Percentiles rank a stretch among this genome's conserved stretches.
phyloP scores from a whole-genome alignment of 2,888 invertebrate genomes.

The Drosophila emarginata region DNA sequence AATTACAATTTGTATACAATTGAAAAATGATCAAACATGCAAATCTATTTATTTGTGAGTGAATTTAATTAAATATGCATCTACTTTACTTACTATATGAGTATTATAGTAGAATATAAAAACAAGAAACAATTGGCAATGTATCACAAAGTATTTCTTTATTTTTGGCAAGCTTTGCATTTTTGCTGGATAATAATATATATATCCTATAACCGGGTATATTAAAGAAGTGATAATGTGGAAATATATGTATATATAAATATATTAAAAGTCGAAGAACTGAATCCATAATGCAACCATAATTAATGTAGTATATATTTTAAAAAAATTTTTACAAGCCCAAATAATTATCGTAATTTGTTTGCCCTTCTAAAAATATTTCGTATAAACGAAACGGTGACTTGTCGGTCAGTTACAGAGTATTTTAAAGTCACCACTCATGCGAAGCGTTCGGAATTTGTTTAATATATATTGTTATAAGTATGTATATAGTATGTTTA shows the following conservation, averaged over 20 bases:
- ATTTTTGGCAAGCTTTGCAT: constrained; percentile 31
- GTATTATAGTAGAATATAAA: background rate
- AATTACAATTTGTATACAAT: constrained; percentile 8
- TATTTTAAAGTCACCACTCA: background rate
- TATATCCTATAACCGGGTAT: background rate
- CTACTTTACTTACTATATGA: background rate
- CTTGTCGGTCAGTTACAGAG: background rate
- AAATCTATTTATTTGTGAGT: background rate
- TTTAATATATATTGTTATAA: background rate
- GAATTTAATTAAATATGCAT: constrained; percentile 1
- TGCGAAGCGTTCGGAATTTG: background rate
- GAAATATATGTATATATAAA: too few species aligned
- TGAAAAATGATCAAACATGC: background rate
- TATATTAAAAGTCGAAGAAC: too few species aligned
- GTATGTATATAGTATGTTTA: background rate
- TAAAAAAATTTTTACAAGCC: too few species aligned
- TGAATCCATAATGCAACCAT: too few species aligned
- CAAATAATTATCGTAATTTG: too few species aligned
- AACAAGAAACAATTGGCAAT: background rate
- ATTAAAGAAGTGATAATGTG: background rate
- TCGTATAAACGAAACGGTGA: too few species aligned
- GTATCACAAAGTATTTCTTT: constrained; percentile 1
- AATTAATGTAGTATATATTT: too few species aligned
- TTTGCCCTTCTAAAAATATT: too few species aligned
- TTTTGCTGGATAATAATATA: constrained; percentile 29